A percentile compares a stretch with the other conserved stretches of the same genome.
These are phyloP conservation scores for Thunnus maccoyii DNA, from an alignment of 2,113 vertebrate genomes.

Conservation along the genomic window DNA sequence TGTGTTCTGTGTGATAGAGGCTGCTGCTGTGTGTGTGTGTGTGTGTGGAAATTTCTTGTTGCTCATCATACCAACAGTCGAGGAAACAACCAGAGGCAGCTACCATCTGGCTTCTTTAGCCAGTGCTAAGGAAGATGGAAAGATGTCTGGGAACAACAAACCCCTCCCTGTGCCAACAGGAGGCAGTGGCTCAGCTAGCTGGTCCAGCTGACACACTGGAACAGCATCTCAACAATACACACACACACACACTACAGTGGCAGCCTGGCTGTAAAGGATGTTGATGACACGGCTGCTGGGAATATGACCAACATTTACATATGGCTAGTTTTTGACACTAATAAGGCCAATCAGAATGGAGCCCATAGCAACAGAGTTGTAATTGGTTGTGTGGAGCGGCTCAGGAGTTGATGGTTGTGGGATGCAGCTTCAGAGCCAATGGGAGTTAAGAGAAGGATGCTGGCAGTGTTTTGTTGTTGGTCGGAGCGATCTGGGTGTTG, in stretches of 20 bases:
- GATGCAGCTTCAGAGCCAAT: constrained; percentile 63
- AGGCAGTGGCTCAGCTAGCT: constrained; percentile 4
- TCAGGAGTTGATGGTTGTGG: constrained; percentile 58
- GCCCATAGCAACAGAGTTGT: constrained; percentile 83
- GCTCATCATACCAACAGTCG: constrained; percentile 11
- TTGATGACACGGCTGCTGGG: constrained; percentile 62
- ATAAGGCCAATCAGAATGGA: constrained; percentile 80
- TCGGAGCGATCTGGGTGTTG: constrained; percentile 20
- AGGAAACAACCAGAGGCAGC: constrained; percentile 5
- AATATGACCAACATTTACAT: constrained; percentile 78
- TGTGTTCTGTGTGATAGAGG: background rate
- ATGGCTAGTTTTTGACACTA: constrained; percentile 79
- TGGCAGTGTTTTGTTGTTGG: constrained; percentile 51
- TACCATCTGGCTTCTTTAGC: constrained; percentile 12
- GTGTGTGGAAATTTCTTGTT: constrained; percentile 5
- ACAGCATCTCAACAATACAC: background rate
- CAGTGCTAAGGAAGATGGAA: constrained; percentile 25
- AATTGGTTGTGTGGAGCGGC: constrained; percentile 72
- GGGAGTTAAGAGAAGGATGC: constrained; percentile 34
- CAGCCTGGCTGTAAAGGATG: constrained; percentile 53
- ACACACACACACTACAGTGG: constrained; percentile 11
- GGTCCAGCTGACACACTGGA: constrained; percentile 18
- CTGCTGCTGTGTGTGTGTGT: background rate
- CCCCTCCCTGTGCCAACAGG: constrained; percentile 18
- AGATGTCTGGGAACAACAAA: constrained; percentile 46